Percentiles rank a stretch among this genome's conserved stretches.
Evolutionary conservation across 2,797 vertebrate species (phyloP).

Genomic region (Sarcophilus harrisii): DNA sequence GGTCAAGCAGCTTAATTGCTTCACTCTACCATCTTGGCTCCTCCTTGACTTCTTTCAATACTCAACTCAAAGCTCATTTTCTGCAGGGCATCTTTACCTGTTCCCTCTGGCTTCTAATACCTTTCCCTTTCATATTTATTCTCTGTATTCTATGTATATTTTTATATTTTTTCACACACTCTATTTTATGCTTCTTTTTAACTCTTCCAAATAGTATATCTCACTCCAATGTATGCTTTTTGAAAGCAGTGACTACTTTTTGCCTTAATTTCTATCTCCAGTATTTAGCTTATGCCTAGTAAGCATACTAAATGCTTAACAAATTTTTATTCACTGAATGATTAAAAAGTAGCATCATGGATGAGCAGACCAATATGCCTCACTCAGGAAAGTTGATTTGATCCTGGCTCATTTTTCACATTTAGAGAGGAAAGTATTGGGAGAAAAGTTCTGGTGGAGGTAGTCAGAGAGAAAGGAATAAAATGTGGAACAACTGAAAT

Average conservation of each 20-base stretch:
- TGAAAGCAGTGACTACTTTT: not conserved
- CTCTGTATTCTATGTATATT: not conserved
- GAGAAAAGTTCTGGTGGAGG: not conserved
- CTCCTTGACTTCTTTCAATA: not conserved
- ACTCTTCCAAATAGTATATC: not conserved
- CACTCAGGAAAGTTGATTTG: not conserved
- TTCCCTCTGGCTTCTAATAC: not conserved
- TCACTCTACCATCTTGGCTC: not conserved
- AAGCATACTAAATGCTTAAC: not conserved
- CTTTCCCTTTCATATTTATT: not conserved
- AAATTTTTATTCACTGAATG: not conserved
- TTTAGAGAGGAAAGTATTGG: not conserved
- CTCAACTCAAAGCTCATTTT: not conserved
- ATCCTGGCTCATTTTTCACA: not conserved
- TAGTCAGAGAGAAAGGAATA: not conserved
- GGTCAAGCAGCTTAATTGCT: no score
- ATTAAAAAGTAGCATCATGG: not conserved
- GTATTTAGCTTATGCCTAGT: not conserved
- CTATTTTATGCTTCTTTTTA: not conserved
- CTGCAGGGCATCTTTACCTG: not conserved
- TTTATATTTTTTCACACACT: not conserved
- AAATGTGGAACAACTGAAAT: not conserved
- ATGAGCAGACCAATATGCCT: not conserved
- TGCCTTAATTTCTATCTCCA: not conserved
- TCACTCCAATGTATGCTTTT: not conserved